Percentiles rank a stretch among this genome's conserved stretches.
Evolutionary conservation across 2,888 invertebrate species (phyloP).

Genomic region (Imbricaverruca yamaguchii): DNA sequence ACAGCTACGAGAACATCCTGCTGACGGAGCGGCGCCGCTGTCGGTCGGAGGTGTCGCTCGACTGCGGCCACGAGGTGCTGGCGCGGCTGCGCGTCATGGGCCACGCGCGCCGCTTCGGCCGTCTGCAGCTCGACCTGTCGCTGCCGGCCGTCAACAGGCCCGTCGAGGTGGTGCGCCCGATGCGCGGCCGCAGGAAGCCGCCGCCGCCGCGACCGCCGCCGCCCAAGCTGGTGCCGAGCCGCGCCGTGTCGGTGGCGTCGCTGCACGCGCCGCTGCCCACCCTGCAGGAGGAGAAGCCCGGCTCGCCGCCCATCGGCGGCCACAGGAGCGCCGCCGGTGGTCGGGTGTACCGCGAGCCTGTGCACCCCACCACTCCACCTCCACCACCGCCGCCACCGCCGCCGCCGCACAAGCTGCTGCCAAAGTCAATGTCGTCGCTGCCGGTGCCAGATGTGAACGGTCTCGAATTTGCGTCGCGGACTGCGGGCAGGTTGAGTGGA

Average conservation of each 20-base stretch:
- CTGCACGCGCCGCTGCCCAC: conserved; percentile 14
- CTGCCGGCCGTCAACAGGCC: not conserved
- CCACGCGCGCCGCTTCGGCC: not conserved
- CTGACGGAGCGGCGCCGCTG: conserved; percentile 2
- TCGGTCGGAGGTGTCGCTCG: not conserved
- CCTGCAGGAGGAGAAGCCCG: not conserved
- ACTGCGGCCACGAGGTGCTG: conserved; percentile 14
- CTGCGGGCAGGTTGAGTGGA: not conserved
- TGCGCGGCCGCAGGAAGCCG: not conserved
- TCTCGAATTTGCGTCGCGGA: not conserved
- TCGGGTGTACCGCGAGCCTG: not conserved
- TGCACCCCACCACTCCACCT: conserved; percentile 10
- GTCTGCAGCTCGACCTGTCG: not conserved
- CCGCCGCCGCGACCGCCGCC: conserved; percentile 15
- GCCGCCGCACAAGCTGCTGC: not conserved
- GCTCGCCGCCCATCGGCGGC: not conserved
- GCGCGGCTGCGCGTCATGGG: not conserved
- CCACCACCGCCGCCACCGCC: not conserved
- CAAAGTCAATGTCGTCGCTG: conserved; percentile 6
- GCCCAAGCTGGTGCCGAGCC: not conserved
- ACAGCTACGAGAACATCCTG: conserved; percentile 21
- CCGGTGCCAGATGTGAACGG: not conserved
- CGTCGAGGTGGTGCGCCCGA: conserved; percentile 1
- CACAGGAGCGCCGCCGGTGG: not conserved
- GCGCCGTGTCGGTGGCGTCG: not conserved